Conservation (phyloP, 2,113 vertebrate genomes). For the Sinocyclocheilus maitianheensis region DNA sequence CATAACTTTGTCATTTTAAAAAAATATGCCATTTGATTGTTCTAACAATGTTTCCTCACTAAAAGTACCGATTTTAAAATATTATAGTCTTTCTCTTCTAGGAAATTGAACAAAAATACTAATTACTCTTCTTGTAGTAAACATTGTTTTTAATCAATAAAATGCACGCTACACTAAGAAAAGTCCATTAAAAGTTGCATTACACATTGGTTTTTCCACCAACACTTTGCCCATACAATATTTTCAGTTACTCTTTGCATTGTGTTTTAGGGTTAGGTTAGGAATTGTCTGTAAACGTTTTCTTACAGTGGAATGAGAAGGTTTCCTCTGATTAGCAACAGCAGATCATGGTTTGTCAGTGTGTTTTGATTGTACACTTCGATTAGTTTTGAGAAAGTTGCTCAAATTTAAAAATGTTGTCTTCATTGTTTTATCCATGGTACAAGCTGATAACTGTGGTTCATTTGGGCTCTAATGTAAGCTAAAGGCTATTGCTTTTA, state of each 20-base stretch:
- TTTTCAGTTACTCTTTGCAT: not conserved
- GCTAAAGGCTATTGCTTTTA: not conserved
- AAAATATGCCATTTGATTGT: not conserved
- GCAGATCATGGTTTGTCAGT: not conserved
- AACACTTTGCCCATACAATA: not conserved
- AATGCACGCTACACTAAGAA: not conserved
- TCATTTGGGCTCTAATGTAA: not conserved
- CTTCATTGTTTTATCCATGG: not conserved
- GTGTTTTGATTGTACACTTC: not conserved
- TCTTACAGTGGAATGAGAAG: not conserved
- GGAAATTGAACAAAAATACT: not conserved
- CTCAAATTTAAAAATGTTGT: not conserved
- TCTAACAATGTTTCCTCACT: not conserved
- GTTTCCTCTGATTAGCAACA: not conserved
- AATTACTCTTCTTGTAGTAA: not conserved
- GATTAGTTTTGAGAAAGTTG: not conserved
- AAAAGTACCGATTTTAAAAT: not conserved
- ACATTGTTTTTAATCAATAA: not conserved
- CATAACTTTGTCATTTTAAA: not conserved
- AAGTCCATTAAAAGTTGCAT: not conserved
- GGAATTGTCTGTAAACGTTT: not conserved
- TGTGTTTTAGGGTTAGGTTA: not conserved
- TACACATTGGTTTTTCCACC: no score
- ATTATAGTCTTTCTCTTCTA: not conserved
- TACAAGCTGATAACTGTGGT: not conserved